Conservation (phyloP, 2,113 vertebrate species). For the Xiphias gladius region DNA sequence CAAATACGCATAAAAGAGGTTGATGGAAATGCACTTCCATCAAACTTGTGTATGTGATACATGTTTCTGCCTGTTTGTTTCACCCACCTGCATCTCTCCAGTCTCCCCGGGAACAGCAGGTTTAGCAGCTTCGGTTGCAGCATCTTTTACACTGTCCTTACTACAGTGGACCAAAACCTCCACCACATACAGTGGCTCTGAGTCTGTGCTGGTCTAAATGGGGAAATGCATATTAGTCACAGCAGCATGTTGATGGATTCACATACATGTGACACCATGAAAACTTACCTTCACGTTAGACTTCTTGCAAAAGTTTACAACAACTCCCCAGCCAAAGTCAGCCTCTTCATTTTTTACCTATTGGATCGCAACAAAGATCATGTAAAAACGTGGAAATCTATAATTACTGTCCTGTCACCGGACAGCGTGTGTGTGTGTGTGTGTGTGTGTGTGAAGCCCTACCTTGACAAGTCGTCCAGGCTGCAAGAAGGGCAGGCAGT, state of each 20-base stretch:
- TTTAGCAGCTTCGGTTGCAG: constrained; percentile 92
- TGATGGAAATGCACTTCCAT: no score
- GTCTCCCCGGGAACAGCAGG: constrained; percentile 90
- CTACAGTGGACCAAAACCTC: constrained; percentile 96
- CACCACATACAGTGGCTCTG: constrained; percentile 93
- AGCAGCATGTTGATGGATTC: neutral
- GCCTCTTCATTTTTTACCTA: constrained; percentile 94
- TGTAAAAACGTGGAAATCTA: neutral
- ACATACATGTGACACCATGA: neutral
- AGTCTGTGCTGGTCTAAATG: constrained; percentile 75
- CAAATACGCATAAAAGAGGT: neutral
- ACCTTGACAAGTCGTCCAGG: constrained; percentile 96
- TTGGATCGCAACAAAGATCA: neutral
- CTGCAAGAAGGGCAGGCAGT: constrained; percentile 96
- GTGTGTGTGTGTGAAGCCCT: neutral
- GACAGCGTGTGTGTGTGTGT: neutral
- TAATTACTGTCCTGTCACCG: neutral
- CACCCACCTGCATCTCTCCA: constrained; percentile 95
- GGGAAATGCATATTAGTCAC: neutral
- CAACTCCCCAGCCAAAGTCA: constrained; percentile 97
- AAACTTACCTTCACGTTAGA: constrained; percentile 92
- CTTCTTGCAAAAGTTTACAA: constrained; percentile 98
- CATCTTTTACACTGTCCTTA: constrained; percentile 94
- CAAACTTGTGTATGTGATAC: neutral
- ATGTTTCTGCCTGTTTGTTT: neutral